Conservation (phyloP, 1,140 invertebrate species). For the Halesus radiatus region DNA sequence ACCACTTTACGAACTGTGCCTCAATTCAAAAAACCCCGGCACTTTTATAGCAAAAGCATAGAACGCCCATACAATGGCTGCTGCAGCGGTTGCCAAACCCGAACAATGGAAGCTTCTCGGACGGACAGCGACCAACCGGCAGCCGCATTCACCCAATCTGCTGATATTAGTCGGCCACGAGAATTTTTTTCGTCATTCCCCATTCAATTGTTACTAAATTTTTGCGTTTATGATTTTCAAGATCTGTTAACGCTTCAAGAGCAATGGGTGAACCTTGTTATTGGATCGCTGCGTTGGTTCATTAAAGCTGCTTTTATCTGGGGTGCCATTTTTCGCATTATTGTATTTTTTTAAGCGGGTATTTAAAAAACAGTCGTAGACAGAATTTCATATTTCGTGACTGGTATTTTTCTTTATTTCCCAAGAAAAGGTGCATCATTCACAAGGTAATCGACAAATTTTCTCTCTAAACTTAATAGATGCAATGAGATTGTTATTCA, state of each 20-base stretch:
- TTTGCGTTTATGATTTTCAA: slow-evolving; percentile 43
- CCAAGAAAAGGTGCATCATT: no score
- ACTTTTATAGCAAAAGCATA: slow-evolving; percentile 47
- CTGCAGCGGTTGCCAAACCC: slow-evolving; percentile 46
- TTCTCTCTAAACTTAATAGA: no score
- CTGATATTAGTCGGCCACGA: background rate
- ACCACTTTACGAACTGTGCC: slow-evolving; percentile 46
- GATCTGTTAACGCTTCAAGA: slow-evolving; percentile 41
- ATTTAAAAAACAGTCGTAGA: no score
- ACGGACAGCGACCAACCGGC: slow-evolving; percentile 8
- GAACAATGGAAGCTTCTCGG: slow-evolving; percentile 43
- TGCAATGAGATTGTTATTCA: no score
- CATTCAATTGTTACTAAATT: slow-evolving; percentile 50
- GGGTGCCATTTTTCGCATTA: background rate
- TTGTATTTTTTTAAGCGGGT: no score
- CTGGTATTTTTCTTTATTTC: no score
- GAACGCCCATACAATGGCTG: slow-evolving; percentile 50
- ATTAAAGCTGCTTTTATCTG: background rate
- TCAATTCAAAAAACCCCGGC: slow-evolving; percentile 43
- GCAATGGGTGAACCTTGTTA: slow-evolving; percentile 9
- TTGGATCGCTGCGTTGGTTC: background rate
- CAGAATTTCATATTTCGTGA: no score
- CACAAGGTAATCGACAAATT: no score
- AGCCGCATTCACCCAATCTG: slow-evolving; percentile 18
- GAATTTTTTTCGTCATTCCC: slow-evolving; percentile 52